Percentiles rank a stretch among this genome's conserved stretches.
phyloP scores from a whole-genome alignment of 2,888 invertebrate species.

The Hypolimnas misippus region DNA sequence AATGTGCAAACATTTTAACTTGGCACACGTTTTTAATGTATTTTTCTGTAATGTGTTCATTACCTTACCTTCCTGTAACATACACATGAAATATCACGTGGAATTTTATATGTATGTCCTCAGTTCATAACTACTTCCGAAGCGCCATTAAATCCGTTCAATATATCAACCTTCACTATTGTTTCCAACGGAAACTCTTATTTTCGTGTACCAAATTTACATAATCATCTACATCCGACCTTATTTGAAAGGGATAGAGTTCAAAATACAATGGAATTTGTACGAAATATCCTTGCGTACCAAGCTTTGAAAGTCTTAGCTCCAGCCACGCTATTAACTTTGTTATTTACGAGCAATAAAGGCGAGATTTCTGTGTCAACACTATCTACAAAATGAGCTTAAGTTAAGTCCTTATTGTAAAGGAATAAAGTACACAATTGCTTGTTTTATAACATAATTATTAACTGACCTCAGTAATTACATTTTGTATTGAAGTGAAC shows the following conservation, averaged over 20 bases:
- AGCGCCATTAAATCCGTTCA: slow-evolving; percentile 26
- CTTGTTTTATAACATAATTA: slow-evolving; percentile 10
- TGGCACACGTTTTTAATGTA: too few species aligned
- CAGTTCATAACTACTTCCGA: slow-evolving; percentile 34
- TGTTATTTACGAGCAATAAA: slow-evolving; percentile 3
- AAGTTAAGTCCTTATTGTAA: slow-evolving; percentile 21
- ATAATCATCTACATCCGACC: neutral
- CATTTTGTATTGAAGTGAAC: slow-evolving; percentile 23
- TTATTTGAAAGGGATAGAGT: slow-evolving; percentile 3
- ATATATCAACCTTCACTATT: slow-evolving; percentile 40
- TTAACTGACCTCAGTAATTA: slow-evolving; percentile 27
- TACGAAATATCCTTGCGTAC: neutral
- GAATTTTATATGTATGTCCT: slow-evolving; percentile 29
- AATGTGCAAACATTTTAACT: too few species aligned
- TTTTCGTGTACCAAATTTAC: slow-evolving; percentile 5
- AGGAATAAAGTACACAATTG: slow-evolving; percentile 16
- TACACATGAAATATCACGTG: slow-evolving; percentile 11
- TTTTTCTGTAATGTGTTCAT: neutral
- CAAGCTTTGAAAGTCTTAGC: slow-evolving; percentile 26
- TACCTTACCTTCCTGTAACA: neutral
- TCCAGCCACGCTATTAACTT: neutral
- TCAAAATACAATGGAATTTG: slow-evolving; percentile 4
- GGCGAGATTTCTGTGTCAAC: slow-evolving; percentile 4
- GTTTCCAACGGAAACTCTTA: slow-evolving; percentile 32
- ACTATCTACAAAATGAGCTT: slow-evolving; percentile 7